A percentile compares a stretch with the other conserved stretches of the same genome.
phyloP scores from a whole-genome alignment of 2,113 vertebrate species.

The Barbus barbus region DNA sequence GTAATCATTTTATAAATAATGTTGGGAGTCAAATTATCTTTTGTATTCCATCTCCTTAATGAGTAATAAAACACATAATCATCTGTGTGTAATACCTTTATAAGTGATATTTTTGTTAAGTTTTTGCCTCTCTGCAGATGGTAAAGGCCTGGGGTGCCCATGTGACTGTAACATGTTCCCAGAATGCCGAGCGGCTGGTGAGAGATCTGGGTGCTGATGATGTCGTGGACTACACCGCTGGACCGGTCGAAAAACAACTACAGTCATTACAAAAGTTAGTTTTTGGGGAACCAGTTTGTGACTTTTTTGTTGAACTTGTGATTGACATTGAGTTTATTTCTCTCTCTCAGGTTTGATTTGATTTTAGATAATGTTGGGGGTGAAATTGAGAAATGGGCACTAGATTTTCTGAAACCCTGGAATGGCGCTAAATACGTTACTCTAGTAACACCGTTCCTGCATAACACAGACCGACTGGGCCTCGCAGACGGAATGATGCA shows the following conservation, averaged over 20 bases:
- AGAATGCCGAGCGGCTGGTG: conserved; percentile 82
- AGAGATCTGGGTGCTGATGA: conserved; percentile 85
- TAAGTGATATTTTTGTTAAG: not conserved
- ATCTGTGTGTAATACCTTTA: not conserved
- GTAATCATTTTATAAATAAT: not conserved
- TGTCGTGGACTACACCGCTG: conserved; percentile 86
- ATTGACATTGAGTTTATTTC: not conserved
- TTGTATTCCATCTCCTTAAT: not conserved
- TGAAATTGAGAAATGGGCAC: conserved; percentile 86
- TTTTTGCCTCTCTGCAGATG: conserved; percentile 72
- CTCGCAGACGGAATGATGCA: conserved; percentile 93
- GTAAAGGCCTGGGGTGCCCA: conserved; percentile 92
- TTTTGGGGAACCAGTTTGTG: not conserved
- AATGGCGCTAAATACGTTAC: conserved; percentile 91
- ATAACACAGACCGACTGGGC: conserved; percentile 88
- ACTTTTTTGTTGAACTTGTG: not conserved
- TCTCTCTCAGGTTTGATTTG: conserved; percentile 79
- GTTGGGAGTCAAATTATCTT: not conserved
- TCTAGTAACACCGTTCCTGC: conserved; percentile 90
- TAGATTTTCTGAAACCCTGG: conserved; percentile 88
- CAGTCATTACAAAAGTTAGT: conserved; percentile 80
- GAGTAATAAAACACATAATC: not conserved
- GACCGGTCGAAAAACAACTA: conserved; percentile 77
- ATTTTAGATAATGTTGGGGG: conserved; percentile 94
- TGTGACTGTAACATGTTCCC: conserved; percentile 92